Conservation (phyloP, 2,797 vertebrate species). For the Semaprochilodus insignis region DNA sequence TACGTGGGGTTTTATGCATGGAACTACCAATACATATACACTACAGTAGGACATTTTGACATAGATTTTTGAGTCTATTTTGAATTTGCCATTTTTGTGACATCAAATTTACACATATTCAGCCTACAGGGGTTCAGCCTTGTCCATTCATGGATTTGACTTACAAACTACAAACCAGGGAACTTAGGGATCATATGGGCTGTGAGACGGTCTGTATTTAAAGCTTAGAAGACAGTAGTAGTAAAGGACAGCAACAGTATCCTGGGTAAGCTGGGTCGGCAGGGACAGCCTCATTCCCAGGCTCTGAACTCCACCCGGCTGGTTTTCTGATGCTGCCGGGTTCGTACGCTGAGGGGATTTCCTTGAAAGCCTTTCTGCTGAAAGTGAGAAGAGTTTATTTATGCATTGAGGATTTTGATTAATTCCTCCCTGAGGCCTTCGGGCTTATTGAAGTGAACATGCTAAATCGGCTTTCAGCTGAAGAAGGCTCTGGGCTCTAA, state of each 20-base stretch:
- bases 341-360: constrained; percentile 26
- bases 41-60: no score
- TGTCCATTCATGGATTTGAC: no score
- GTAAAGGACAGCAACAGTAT: not conserved
- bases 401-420: constrained; percentile 48
- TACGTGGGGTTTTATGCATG: no score
- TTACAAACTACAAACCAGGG: not conserved
- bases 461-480: constrained; percentile 36
- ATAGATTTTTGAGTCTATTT: no score
- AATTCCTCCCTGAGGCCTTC: constrained; percentile 50
- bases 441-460: constrained; percentile 49
- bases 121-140: no score
- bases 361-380: constrained; percentile 32
- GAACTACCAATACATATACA: no score
- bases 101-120: no score
- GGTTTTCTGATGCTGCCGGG: not conserved
- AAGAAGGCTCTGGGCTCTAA: constrained; percentile 33
- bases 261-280: not conserved
- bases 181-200: not conserved
- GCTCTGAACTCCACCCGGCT: not conserved
- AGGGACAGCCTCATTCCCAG: not conserved
- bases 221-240: not conserved
- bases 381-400: constrained; percentile 51
- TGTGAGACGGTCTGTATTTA: not conserved
- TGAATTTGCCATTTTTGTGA: no score